These are phyloP conservation scores for Tetraneura akinire DNA, from an alignment of 1,140 invertebrate genomes.

Conservation along the genomic window DNA sequence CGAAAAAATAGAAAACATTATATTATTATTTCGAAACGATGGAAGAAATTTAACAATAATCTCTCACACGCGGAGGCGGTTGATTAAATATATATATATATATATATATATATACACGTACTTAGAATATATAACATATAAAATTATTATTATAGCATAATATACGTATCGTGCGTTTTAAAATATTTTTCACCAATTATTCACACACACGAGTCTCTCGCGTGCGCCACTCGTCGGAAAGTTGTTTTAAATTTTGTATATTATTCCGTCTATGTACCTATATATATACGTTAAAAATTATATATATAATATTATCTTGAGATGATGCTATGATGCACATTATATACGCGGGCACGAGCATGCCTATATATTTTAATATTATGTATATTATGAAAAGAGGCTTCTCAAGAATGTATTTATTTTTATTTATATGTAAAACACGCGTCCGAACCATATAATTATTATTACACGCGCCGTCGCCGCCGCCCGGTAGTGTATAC, in stretches of 20 bases:
- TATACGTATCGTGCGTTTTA: no score
- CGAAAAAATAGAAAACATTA: background rate
- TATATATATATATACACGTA: background rate
- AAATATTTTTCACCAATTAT: no score
- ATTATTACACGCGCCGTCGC: slow-evolving; percentile 40
- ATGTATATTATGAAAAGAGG: no score
- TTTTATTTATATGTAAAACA: slow-evolving; percentile 17
- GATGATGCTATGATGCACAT: no score
- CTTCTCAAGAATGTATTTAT: slow-evolving; percentile 32
- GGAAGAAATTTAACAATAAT: slow-evolving; percentile 28
- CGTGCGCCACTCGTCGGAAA: background rate
- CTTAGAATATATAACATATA: no score
- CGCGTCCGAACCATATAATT: slow-evolving; percentile 32
- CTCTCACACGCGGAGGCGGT: slow-evolving; percentile 25
- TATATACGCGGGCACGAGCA: no score
- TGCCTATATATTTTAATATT: no score
- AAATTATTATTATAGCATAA: no score
- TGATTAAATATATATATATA: background rate
- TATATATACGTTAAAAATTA: background rate
- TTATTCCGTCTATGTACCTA: background rate
- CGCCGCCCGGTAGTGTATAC: slow-evolving; percentile 12
- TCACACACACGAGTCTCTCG: background rate
- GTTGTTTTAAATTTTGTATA: background rate
- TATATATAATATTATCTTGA: no score
- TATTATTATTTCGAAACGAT: background rate